Evolutionary conservation across 2,113 vertebrate genomes (phyloP).

Genomic region (Oncorhynchus kisutch): DNA sequence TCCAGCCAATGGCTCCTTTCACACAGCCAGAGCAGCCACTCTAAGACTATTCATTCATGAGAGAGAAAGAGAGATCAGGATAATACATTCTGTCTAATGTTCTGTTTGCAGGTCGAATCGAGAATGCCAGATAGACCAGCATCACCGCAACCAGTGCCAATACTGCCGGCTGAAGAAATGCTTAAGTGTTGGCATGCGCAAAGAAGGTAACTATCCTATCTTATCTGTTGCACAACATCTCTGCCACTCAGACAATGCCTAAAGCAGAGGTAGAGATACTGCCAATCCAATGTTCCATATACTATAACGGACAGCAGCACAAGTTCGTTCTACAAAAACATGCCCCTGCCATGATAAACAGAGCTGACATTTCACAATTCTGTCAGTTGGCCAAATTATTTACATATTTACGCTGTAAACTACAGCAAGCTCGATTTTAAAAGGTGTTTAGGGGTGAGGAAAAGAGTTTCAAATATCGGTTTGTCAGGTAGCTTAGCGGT

Average conservation of each 20-base stretch:
- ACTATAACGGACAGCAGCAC: neutral
- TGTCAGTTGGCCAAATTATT: constrained; percentile 5
- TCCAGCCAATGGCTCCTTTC: constrained; percentile 32
- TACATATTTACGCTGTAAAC: constrained; percentile 59
- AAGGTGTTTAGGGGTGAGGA: no score
- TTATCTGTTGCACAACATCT: neutral
- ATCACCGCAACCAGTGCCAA: constrained; percentile 97
- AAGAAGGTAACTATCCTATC: constrained; percentile 83
- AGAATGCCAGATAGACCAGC: constrained; percentile 97
- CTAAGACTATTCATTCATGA: no score
- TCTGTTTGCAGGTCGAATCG: constrained; percentile 84
- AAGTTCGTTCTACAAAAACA: no score
- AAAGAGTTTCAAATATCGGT: neutral
- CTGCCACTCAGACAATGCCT: neutral
- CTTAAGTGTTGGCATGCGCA: constrained; percentile 96
- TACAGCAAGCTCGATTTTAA: constrained; percentile 9
- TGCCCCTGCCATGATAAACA: constrained; percentile 2
- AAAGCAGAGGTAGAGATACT: neutral
- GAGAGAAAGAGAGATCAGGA: no score
- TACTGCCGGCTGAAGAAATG: constrained; percentile 98
- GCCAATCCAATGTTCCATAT: neutral
- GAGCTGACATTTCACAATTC: constrained; percentile 34
- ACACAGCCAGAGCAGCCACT: constrained; percentile 18
- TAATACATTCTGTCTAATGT: neutral
- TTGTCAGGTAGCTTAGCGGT: no score